Evolutionary conservation across 2,888 invertebrate species (phyloP).

Genomic region (Brenthis hecate): DNA sequence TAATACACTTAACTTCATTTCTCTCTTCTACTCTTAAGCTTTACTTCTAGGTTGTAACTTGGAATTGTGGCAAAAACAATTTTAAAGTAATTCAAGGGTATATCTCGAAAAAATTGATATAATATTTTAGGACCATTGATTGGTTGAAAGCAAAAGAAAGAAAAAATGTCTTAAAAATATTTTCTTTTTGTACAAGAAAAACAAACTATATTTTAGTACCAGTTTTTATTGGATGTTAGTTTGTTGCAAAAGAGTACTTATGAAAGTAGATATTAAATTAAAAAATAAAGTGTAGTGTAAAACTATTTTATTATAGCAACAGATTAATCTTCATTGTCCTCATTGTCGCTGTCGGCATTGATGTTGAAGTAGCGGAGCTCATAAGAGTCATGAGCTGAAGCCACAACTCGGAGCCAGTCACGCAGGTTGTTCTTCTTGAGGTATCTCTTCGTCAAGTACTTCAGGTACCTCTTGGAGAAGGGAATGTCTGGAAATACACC

Average conservation of each 20-base stretch:
- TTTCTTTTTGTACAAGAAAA: no score
- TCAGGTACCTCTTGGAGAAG: slow-evolving; percentile 94
- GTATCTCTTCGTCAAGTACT: slow-evolving; percentile 99
- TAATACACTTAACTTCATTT: no score
- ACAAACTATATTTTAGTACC: no score
- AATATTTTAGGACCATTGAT: no score
- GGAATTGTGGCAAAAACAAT: no score
- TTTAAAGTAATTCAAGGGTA: no score
- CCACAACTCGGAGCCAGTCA: slow-evolving; percentile 99
- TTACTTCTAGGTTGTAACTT: no score
- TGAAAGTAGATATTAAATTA: slow-evolving; percentile 37
- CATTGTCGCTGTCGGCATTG: slow-evolving; percentile 87
- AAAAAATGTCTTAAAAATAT: no score
- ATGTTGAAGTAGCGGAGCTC: slow-evolving; percentile 99
- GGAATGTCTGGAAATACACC: slow-evolving; percentile 82
- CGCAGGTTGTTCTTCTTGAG: slow-evolving; percentile 99
- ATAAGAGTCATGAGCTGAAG: slow-evolving; percentile 96
- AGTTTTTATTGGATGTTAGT: neutral
- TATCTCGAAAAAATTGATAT: no score
- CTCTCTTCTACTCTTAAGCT: no score
- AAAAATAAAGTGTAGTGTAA: slow-evolving; percentile 57
- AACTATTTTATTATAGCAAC: slow-evolving; percentile 71
- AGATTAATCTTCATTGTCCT: slow-evolving; percentile 93
- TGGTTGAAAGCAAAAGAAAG: no score
- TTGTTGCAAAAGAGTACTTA: neutral